These are phyloP conservation scores for Zeus faber DNA, from an alignment of 2,113 vertebrate genomes.

Conservation along the genomic window DNA sequence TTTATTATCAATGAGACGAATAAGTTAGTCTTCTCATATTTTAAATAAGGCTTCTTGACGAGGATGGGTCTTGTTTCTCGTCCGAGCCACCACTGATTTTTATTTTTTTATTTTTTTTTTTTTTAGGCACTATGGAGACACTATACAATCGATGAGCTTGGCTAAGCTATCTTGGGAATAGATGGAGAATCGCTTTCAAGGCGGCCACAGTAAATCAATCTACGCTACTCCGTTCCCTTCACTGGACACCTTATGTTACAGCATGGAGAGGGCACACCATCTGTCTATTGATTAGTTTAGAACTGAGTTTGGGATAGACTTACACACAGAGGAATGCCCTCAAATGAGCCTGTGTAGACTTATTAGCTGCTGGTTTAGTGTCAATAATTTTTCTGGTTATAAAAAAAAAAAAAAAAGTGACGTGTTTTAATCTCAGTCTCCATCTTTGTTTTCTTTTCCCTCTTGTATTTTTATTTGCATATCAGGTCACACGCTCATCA, in stretches of 20 bases:
- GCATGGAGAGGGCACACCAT: constrained; percentile 48
- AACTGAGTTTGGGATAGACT: constrained; percentile 29
- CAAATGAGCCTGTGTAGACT: constrained; percentile 22
- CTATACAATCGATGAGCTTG: background rate
- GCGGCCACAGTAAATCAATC: constrained; percentile 63
- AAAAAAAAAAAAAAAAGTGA: no score
- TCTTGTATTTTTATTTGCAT: no score
- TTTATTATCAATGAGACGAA: no score
- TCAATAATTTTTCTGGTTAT: no score
- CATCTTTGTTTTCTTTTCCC: no score
- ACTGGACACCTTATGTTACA: constrained; percentile 66
- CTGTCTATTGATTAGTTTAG: constrained; percentile 65
- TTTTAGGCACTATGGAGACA: no score
- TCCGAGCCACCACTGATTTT: background rate
- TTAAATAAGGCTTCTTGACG: no score
- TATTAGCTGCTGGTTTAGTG: no score
- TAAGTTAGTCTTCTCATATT: no score
- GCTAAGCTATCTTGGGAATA: constrained; percentile 35
- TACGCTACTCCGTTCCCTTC: constrained; percentile 51
- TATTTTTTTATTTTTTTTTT: constrained; percentile 11
- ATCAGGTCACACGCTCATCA: no score
- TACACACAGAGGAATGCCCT: constrained; percentile 30
- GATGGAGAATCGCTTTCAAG: constrained; percentile 58
- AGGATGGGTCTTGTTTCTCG: background rate
- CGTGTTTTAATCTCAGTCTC: no score